Conservation (phyloP, 2,888 invertebrate species). For the Pseudoips prasinana region DNA sequence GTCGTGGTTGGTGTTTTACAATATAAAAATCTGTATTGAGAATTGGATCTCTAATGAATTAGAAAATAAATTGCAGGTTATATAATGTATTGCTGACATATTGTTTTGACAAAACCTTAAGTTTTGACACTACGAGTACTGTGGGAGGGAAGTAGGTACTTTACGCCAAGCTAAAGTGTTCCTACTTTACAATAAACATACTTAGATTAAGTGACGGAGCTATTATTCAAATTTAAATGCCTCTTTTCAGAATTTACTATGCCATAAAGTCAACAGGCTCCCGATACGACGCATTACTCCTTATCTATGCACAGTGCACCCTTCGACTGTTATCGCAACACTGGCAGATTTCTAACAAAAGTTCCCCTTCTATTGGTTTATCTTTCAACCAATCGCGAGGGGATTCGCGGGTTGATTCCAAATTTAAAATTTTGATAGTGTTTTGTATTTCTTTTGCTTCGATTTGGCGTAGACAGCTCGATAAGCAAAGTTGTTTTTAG, state of each 20-base stretch:
- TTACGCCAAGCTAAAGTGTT: too few species aligned
- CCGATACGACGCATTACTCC: slow-evolving; percentile 58
- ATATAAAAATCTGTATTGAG: too few species aligned
- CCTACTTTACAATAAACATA: slow-evolving; percentile 10
- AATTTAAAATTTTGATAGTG: slow-evolving; percentile 37
- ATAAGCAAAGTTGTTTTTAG: too few species aligned
- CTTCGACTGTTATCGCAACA: slow-evolving; percentile 66
- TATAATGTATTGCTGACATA: too few species aligned
- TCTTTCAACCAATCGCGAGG: slow-evolving; percentile 68
- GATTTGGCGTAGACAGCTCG: too few species aligned
- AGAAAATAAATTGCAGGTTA: too few species aligned
- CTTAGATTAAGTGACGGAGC: slow-evolving; percentile 34
- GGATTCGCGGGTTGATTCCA: slow-evolving; percentile 36
- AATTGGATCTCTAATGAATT: too few species aligned
- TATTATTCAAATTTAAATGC: slow-evolving; percentile 53
- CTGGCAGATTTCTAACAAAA: slow-evolving; percentile 74
- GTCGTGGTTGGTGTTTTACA: too few species aligned
- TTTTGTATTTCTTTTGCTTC: slow-evolving; percentile 7
- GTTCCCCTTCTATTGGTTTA: slow-evolving; percentile 54
- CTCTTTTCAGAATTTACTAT: slow-evolving; percentile 50
- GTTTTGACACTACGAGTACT: too few species aligned
- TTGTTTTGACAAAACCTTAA: too few species aligned
- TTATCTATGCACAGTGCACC: slow-evolving; percentile 74
- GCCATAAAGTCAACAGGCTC: slow-evolving; percentile 63
- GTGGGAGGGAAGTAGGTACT: too few species aligned